Percentiles rank a stretch among this genome's conserved stretches.
These are phyloP conservation scores for Chrosomus eos DNA, from an alignment of 2,797 vertebrate species.

Conservation along the genomic window DNA sequence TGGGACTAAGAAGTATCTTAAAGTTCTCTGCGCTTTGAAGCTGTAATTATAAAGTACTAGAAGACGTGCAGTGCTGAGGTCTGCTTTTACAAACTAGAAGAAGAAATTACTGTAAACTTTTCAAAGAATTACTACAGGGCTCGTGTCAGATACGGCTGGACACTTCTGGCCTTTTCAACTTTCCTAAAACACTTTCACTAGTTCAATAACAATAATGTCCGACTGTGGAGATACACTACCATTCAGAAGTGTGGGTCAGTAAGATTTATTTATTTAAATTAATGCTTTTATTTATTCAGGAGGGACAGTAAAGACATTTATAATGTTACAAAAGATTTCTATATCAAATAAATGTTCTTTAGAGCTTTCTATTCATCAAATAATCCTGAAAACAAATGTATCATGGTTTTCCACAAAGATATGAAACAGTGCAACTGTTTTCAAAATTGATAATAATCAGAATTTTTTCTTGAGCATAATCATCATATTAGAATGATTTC, in stretches of 20 bases:
- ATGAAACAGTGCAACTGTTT: no score
- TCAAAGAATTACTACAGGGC: neutral
- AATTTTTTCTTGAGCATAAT: neutral
- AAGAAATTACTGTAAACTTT: neutral
- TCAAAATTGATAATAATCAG: neutral
- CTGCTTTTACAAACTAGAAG: neutral
- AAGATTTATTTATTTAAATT: neutral
- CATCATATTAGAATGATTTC: no score
- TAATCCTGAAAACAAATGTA: no score
- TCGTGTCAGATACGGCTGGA: neutral
- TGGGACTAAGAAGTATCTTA: constrained; percentile 19
- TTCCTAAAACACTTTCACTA: neutral
- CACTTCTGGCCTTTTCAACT: constrained; percentile 21
- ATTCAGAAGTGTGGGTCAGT: neutral
- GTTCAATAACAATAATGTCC: neutral
- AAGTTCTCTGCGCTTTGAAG: constrained; percentile 48
- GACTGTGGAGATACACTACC: neutral
- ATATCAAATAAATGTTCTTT: neutral
- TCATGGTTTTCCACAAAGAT: no score
- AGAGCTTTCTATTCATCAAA: no score
- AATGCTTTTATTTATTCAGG: neutral
- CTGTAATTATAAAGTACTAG: constrained; percentile 23
- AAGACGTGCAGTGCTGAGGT: constrained; percentile 9
- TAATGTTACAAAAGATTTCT: neutral
- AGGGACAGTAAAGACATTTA: neutral